Percentiles rank a stretch among this genome's conserved stretches.
Evolutionary conservation across 2,797 vertebrate genomes (phyloP).

Genomic region (Squalus acanthias): DNA sequence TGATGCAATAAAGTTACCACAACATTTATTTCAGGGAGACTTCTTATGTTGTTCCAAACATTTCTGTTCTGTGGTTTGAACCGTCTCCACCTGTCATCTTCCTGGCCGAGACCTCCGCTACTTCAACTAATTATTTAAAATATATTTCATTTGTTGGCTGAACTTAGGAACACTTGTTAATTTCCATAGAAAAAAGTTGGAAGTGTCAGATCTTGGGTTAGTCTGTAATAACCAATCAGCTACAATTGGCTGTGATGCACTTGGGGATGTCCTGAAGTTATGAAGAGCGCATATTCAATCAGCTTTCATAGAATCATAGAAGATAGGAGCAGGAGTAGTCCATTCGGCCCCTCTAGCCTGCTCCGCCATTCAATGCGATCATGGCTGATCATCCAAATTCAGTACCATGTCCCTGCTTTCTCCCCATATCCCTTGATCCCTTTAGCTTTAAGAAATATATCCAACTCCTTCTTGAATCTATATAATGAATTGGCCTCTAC

Average conservation of each 20-base stretch:
- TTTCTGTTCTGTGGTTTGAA: background rate
- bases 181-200: background rate
- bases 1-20: no score
- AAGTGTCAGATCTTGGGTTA: background rate
- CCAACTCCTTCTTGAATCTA: no score
- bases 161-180: background rate
- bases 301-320: background rate
- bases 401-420: no score
- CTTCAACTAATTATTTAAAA: background rate
- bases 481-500: no score
- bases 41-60: background rate
- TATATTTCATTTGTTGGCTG: background rate
- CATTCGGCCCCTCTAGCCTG: no score
- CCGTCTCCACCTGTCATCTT: background rate
- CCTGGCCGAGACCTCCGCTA: background rate
- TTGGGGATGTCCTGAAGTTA: background rate
- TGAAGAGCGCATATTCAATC: background rate
- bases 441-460: no score
- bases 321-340: no score
- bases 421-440: no score
- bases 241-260: background rate
- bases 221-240: background rate
- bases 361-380: no score
- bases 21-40: background rate
- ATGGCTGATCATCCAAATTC: no score